Percentiles rank a stretch among this genome's conserved stretches.
phyloP scores from a whole-genome alignment of 2,113 vertebrate species.

The Malurus alboscapulatus region DNA sequence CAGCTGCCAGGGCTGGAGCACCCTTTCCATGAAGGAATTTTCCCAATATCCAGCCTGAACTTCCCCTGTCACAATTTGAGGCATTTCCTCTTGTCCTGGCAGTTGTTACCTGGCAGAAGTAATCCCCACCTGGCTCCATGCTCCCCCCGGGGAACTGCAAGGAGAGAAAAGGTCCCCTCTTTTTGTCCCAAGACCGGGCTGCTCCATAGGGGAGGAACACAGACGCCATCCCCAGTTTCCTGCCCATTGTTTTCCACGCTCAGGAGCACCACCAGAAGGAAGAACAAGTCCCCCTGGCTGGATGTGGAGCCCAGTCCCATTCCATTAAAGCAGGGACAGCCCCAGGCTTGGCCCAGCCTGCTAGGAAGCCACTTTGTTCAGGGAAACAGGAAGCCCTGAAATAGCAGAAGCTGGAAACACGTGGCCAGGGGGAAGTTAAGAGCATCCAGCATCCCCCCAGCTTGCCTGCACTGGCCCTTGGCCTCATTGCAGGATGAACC shows the following conservation, averaged over 20 bases:
- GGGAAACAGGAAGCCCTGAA: slow-evolving; percentile 55
- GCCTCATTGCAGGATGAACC: not conserved
- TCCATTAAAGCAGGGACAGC: not conserved
- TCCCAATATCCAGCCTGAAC: not conserved
- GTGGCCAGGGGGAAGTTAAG: not conserved
- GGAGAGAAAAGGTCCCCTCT: not conserved
- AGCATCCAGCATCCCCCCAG: not conserved
- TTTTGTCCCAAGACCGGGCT: not conserved
- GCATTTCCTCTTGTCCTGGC: not conserved
- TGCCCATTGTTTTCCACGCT: not conserved
- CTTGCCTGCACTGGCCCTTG: not conserved
- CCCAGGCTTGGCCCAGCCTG: not conserved
- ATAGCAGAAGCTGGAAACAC: slow-evolving; percentile 17
- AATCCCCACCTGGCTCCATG: fast-evolving
- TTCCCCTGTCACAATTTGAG: not conserved
- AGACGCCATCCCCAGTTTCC: not conserved
- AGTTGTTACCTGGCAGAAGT: not conserved
- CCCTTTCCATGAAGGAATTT: not conserved
- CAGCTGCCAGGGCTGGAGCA: not conserved
- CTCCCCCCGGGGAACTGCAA: not conserved
- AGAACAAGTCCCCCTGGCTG: not conserved
- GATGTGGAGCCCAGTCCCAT: not conserved
- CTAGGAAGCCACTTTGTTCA: not conserved
- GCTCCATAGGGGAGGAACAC: not conserved
- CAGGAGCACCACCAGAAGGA: not conserved